Evolutionary conservation across 2,888 invertebrate species (phyloP), one percentile per base, ranked within the genome.

Genomic region (Brenthis hecate): DNA sequence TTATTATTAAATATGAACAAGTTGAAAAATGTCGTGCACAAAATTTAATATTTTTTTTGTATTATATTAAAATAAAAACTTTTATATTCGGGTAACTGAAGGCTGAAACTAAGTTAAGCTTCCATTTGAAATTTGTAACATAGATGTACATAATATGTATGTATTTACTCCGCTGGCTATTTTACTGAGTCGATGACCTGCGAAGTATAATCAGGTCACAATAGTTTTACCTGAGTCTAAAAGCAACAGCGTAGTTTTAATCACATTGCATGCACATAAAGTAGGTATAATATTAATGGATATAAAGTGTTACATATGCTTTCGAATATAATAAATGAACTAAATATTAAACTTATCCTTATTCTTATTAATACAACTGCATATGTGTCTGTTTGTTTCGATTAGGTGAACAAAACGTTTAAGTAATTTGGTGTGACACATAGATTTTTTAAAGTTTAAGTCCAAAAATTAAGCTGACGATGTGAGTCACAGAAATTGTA

Each of bases 141-240:
- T 16, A 16, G 8, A 23, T 23, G 54, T 23, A 54, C 23, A 23
- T 54, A 13, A 13, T 19, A 23, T 6, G 47, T 57, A 57, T 57
- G 23, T 57, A 23, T 48, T 47, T 48, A 23, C 47, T 1, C n/a
- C 11, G 23, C 48, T 14, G n/a, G 48, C 28, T 48, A 48, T 58
- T 28, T 58, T 8, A 47, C 47, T 3, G 47, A 47, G 47, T 58
- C 57, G 16, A 58, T 47, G 47, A 58, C 57, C 57, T 47, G 36
- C 57, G 14, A 47, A 47, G 36, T 19, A 54, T 51, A 54, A 62
- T 54, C 19, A 54, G 53, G 62, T 62, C 53, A 62, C 43, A 23
- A 62, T 54, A 51, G 51, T 32, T 50, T 61, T 62, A 53, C 53
- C 62, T 61, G 36, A 58, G 1, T 14, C 19, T 58, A 58, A 48